Evolutionary conservation across 35 echinoderm and acorn worm genomes (phyloP).

Genomic region (Ptychodera flava): DNA sequence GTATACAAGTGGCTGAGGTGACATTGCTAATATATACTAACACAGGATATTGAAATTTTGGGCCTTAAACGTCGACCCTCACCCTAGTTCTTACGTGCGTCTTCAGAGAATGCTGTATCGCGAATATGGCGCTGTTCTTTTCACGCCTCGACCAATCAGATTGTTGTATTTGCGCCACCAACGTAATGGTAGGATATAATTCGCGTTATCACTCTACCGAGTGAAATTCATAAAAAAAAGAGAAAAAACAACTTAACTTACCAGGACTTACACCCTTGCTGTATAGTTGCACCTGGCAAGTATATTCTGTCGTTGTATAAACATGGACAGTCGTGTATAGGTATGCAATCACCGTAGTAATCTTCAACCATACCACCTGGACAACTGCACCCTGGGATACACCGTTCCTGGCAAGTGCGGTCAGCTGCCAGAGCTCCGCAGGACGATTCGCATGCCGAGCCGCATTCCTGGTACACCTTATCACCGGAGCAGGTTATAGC

Average conservation of each 20-base stretch:
- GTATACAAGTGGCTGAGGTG: too few species aligned
- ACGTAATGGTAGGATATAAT: too few species aligned
- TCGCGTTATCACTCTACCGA: too few species aligned
- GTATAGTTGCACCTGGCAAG: constrained; percentile 8
- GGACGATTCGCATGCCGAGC: background rate
- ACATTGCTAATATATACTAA: too few species aligned
- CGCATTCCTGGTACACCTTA: constrained; percentile 14
- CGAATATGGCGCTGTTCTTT: too few species aligned
- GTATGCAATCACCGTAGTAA: constrained; percentile 2
- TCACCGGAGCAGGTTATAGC: background rate
- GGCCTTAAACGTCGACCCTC: background rate
- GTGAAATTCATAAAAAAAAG: too few species aligned
- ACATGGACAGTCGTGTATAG: background rate
- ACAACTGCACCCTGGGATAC: constrained; percentile 14
- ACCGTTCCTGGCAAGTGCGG: background rate
- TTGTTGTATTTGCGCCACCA: too few species aligned
- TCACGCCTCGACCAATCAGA: too few species aligned
- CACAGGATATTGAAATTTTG: too few species aligned
- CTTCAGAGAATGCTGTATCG: too few species aligned
- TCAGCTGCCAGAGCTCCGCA: background rate
- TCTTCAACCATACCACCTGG: background rate
- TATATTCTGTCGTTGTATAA: constrained; percentile 1
- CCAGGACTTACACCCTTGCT: constrained; percentile 7
- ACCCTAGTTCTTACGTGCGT: too few species aligned
- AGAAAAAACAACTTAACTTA: too few species aligned